Percentiles rank a stretch among this genome's conserved stretches.
phyloP scores from a whole-genome alignment of 2,888 invertebrate genomes.

The Thelaira solivaga region DNA sequence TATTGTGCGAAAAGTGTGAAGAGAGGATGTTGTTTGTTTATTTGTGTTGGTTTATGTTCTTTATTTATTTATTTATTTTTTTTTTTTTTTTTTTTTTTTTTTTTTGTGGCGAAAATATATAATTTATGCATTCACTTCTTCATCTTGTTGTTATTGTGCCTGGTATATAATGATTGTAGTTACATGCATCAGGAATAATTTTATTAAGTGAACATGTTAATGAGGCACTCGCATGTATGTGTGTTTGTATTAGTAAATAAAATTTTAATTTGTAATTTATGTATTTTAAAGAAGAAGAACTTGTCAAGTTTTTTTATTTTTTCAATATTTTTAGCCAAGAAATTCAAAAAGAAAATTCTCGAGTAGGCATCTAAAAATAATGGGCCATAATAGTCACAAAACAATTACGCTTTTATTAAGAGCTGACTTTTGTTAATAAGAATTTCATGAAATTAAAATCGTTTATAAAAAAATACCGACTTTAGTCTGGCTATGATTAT shows the following conservation, averaged over 20 bases:
- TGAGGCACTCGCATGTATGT: constrained; percentile 30
- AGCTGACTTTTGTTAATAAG: too few relatives aligned
- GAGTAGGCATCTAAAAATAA: too few relatives aligned
- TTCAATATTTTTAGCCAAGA: too few relatives aligned
- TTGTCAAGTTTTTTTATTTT: too few relatives aligned
- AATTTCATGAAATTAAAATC: too few relatives aligned
- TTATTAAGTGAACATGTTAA: constrained; percentile 50
- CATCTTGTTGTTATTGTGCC: constrained; percentile 30
- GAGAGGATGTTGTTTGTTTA: neutral
- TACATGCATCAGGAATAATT: constrained; percentile 39
- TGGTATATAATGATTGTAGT: constrained; percentile 44
- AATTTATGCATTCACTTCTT: constrained; percentile 46
- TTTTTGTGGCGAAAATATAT: neutral
- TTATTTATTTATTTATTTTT: neutral
- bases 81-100: neutral
- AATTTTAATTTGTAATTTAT: constrained; percentile 38
- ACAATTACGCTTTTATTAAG: too few relatives aligned
- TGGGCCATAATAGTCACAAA: too few relatives aligned
- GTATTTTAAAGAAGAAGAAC: neutral
- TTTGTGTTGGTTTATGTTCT: too few relatives aligned
- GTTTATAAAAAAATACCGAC: too few relatives aligned
- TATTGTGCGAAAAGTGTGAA: constrained; percentile 20
- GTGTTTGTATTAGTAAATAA: constrained; percentile 6
- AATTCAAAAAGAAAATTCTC: too few relatives aligned
- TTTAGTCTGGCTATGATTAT: too few relatives aligned